These are phyloP conservation scores for Glossosoma conforme DNA, from an alignment of 1,140 invertebrate genomes.

Conservation along the genomic window DNA sequence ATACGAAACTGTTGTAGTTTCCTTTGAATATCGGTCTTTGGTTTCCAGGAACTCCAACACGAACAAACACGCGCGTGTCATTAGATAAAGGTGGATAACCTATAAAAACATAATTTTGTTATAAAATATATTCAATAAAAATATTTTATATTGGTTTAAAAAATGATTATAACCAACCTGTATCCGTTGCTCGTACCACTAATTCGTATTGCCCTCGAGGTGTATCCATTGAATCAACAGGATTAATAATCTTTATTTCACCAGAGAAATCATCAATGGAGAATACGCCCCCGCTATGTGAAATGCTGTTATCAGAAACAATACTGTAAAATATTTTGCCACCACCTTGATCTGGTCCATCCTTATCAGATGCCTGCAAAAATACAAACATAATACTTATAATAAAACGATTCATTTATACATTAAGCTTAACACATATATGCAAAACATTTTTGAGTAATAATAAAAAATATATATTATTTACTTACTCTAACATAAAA, in stretches of 20 bases:
- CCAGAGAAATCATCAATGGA: conserved; percentile 62
- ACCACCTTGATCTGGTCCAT: conserved; percentile 65
- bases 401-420: not conserved
- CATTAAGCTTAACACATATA: not conserved
- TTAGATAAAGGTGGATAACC: conserved; percentile 58
- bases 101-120: conserved; percentile 29
- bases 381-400: conserved; percentile 1
- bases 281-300: conserved; percentile 50
- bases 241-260: conserved; percentile 59
- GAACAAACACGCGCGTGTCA: conserved; percentile 59
- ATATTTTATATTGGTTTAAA: not conserved
- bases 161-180: conserved; percentile 44
- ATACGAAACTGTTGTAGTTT: conserved; percentile 54
- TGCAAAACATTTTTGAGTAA: not conserved
- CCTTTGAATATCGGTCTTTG: conserved; percentile 72
- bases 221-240: conserved; percentile 64
- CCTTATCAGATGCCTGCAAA: conserved; percentile 59
- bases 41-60: conserved; percentile 72
- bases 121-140: not conserved
- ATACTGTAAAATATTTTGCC: conserved; percentile 63
- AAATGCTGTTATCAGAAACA: conserved; percentile 63
- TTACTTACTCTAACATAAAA: conserved; percentile 58
- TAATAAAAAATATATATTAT: not conserved
- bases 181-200: conserved; percentile 65
- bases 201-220: conserved; percentile 69